A percentile compares a stretch with the other conserved stretches of the same genome.
These are phyloP conservation scores for Malaclemys terrapin DNA, from an alignment of 2,113 vertebrate genomes.

Conservation along the genomic window DNA sequence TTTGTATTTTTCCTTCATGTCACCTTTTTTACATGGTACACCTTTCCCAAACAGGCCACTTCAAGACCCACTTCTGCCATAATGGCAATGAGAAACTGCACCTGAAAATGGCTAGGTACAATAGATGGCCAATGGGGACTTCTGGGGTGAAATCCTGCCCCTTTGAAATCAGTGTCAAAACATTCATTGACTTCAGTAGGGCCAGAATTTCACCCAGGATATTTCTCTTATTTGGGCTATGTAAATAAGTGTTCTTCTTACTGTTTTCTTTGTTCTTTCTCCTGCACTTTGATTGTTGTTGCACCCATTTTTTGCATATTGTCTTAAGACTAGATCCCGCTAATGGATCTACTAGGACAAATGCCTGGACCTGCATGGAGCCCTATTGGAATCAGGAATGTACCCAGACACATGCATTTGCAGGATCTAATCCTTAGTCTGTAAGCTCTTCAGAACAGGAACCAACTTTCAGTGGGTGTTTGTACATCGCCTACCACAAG, in stretches of 20 bases:
- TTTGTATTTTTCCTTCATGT: neutral
- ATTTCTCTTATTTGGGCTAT: neutral
- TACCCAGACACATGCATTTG: neutral
- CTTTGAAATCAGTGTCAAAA: slow-evolving; percentile 22
- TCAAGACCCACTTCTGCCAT: neutral
- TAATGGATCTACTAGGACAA: neutral
- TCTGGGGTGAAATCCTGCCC: neutral
- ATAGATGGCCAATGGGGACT: neutral
- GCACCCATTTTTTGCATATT: neutral
- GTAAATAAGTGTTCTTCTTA: slow-evolving; percentile 17
- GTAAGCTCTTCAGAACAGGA: neutral
- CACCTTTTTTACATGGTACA: neutral
- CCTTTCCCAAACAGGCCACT: neutral
- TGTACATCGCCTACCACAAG: neutral
- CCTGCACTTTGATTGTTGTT: neutral
- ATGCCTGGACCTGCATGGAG: neutral
- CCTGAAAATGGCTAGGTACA: neutral
- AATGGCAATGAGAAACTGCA: neutral
- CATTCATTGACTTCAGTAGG: slow-evolving; percentile 27
- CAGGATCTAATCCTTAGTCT: neutral
- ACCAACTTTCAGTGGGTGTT: neutral
- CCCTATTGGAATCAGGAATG: fast-evolving
- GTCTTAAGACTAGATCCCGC: neutral
- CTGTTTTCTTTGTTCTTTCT: neutral
- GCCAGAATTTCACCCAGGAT: slow-evolving; percentile 25